Evolutionary conservation across 2,797 vertebrate genomes (phyloP).

Genomic region (Onychomys leucogaster): DNA sequence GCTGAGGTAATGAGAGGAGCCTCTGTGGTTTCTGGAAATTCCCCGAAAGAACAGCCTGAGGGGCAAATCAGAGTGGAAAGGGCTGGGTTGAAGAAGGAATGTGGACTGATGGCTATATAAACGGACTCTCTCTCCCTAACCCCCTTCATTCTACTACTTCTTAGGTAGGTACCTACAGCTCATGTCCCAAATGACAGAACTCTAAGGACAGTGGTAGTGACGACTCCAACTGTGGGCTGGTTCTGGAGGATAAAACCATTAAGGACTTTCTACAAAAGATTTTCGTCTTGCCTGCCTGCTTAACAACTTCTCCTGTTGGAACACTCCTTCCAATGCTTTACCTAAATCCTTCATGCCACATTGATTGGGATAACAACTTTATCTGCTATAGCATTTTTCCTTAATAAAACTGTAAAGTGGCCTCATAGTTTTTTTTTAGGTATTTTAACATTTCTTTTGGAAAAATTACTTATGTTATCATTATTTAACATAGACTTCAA

Average conservation of each 20-base stretch:
- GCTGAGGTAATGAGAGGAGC: not conserved
- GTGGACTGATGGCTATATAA: not conserved
- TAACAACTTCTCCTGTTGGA: not conserved
- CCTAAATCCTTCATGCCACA: not conserved
- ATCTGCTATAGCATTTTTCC: not conserved
- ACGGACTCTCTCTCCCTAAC: not conserved
- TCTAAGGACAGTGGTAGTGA: not conserved
- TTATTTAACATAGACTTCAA: constrained; percentile 20
- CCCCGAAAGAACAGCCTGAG: not conserved
- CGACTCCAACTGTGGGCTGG: not conserved
- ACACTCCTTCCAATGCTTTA: not conserved
- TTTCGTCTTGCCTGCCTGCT: not conserved
- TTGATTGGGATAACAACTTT: constrained; percentile 14
- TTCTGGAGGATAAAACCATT: not conserved
- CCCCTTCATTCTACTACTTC: not conserved
- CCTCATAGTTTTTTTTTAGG: not conserved
- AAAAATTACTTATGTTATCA: constrained; percentile 3
- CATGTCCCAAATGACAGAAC: not conserved
- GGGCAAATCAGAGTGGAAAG: not conserved
- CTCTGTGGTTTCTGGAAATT: not conserved
- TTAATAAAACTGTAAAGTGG: constrained; percentile 50
- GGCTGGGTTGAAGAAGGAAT: not conserved
- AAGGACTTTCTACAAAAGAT: not conserved
- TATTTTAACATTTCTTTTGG: constrained; percentile 62
- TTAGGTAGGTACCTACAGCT: not conserved